Percentiles rank a stretch among this genome's conserved stretches.
phyloP scores from a whole-genome alignment of 2,113 vertebrate species.

The Melospiza georgiana region DNA sequence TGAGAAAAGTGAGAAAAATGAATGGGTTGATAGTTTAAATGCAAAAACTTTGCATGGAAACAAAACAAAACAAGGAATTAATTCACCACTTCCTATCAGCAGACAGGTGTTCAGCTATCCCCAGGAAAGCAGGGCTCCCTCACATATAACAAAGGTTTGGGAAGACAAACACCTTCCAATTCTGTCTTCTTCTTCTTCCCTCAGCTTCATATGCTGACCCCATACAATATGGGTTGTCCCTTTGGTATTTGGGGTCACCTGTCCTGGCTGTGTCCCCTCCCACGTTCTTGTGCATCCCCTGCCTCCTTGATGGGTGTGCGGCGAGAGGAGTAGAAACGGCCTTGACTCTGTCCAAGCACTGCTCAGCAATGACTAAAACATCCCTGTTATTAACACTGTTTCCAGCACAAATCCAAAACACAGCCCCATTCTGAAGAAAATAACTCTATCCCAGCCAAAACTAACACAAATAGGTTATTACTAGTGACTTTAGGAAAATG shows the following conservation, averaged over 20 bases:
- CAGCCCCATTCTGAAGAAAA: not conserved
- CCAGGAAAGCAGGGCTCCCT: not conserved
- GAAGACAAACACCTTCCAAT: not conserved
- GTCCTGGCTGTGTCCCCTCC: not conserved
- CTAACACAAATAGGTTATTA: not conserved
- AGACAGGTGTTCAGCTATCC: not conserved
- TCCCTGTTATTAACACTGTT: not conserved
- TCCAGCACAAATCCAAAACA: not conserved
- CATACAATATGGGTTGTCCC: not conserved
- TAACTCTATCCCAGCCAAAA: not conserved
- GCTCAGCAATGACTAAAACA: not conserved
- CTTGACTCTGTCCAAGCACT: not conserved
- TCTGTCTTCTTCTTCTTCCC: not conserved
- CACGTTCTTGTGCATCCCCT: accelerated
- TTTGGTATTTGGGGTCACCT: not conserved
- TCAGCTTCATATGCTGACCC: not conserved
- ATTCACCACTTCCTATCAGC: not conserved
- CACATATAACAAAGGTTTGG: accelerated
- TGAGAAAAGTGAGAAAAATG: not conserved
- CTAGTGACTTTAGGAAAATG: not conserved
- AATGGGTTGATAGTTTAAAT: not conserved
- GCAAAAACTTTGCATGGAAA: not conserved
- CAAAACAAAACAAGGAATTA: not conserved
- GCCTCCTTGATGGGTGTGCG: accelerated
- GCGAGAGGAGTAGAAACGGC: not conserved